Percentiles rank a stretch among this genome's conserved stretches.
Evolutionary conservation across 2,113 vertebrate genomes (phyloP).

Genomic region (Cacatua alba): DNA sequence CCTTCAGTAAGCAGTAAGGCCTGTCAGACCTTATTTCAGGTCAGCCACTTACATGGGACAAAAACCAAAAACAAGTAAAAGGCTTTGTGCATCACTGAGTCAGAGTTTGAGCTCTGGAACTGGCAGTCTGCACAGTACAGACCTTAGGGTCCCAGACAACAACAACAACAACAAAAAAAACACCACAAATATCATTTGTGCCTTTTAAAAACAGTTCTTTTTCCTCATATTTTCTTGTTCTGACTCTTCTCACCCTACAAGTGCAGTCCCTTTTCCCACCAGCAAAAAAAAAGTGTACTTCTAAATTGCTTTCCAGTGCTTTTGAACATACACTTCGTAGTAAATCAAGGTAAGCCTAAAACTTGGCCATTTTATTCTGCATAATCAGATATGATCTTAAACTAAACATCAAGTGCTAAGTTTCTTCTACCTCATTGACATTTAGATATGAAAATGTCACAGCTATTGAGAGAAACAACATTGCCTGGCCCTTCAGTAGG

Average conservation of each 20-base stretch:
- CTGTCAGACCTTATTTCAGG: slow-evolving; percentile 72
- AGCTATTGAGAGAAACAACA: not conserved
- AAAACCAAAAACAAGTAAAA: slow-evolving; percentile 12
- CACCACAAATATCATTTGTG: not conserved
- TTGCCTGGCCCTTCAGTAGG: not conserved
- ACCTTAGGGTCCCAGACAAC: not conserved
- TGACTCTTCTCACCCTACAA: not conserved
- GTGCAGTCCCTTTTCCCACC: not conserved
- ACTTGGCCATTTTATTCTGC: not conserved
- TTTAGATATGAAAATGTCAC: slow-evolving; percentile 18
- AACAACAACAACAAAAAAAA: not conserved
- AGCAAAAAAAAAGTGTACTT: not conserved
- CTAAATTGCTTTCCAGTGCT: not conserved
- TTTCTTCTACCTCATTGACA: not conserved
- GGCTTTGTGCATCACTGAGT: not conserved
- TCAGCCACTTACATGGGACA: not conserved
- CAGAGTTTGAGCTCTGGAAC: not conserved
- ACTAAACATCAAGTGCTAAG: not conserved
- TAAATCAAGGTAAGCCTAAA: not conserved
- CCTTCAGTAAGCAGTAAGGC: slow-evolving; percentile 45
- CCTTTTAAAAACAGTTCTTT: not conserved
- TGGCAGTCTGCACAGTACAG: not conserved
- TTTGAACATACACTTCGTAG: not conserved
- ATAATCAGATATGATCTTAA: not conserved
- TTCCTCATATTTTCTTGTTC: not conserved